phyloP scores from a whole-genome alignment of 2,113 vertebrate genomes.

The Eulemur rufifrons region DNA sequence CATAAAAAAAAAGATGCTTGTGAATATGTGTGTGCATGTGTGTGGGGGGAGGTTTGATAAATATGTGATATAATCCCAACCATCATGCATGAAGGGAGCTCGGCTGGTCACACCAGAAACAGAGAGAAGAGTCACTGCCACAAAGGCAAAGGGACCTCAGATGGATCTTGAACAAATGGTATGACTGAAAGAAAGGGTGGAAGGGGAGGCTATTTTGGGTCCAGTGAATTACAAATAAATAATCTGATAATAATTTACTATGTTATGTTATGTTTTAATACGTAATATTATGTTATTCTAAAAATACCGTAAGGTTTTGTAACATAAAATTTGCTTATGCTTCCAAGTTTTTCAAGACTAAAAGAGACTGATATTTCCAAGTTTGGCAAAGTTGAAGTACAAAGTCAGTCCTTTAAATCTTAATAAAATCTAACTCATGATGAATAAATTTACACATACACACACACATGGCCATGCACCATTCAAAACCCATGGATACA shows the following conservation, averaged over 20 bases:
- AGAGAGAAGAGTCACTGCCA: neutral
- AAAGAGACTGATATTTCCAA: neutral
- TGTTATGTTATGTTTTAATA: neutral
- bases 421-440: neutral
- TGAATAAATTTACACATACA: neutral
- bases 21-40: neutral
- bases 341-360: neutral
- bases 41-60: neutral
- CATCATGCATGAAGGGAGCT: neutral
- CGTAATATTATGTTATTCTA: neutral
- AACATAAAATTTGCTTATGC: neutral
- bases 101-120: neutral
- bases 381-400: neutral
- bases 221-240: neutral
- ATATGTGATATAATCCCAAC: neutral
- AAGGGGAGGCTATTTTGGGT: neutral
- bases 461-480: no score
- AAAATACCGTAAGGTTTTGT: neutral
- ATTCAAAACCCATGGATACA: neutral
- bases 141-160: neutral
- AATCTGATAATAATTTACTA: neutral
- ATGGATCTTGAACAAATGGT: neutral
- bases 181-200: neutral
- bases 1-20: conserved; percentile 10
- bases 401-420: neutral